A percentile compares a stretch with the other conserved stretches of the same genome.
Evolutionary conservation across 1,140 invertebrate genomes (phyloP).

Genomic region (Drosophila mauritiana): DNA sequence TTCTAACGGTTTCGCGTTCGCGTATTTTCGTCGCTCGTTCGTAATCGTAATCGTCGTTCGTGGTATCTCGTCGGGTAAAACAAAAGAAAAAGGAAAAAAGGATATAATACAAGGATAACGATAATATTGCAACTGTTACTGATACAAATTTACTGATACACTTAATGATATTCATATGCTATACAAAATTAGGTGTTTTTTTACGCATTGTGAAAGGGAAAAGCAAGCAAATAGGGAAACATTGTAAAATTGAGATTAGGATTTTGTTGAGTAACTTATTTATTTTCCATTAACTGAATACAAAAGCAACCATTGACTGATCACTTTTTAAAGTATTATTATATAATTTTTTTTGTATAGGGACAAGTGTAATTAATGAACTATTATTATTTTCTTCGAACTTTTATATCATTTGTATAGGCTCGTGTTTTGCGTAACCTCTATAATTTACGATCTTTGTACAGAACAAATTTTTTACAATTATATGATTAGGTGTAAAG

Average conservation of each 20-base stretch:
- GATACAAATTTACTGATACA: constrained; percentile 74
- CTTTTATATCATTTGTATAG: constrained; percentile 60
- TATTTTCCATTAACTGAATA: constrained; percentile 60
- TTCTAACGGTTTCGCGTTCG: constrained; percentile 84
- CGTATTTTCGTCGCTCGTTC: constrained; percentile 82
- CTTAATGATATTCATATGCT: constrained; percentile 69
- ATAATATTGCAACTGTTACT: constrained; percentile 75
- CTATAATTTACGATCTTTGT: constrained; percentile 57
- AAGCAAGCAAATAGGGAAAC: constrained; percentile 23
- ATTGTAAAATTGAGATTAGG: constrained; percentile 59
- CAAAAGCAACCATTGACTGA: constrained; percentile 75
- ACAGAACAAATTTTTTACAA: constrained; percentile 67
- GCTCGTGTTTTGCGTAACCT: constrained; percentile 37
- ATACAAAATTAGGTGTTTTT: constrained; percentile 60
- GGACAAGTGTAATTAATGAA: constrained; percentile 63
- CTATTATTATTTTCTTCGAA: constrained; percentile 37
- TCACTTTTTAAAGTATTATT: constrained; percentile 80
- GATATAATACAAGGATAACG: constrained; percentile 63
- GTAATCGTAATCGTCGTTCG: constrained; percentile 56
- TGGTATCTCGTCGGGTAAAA: constrained; percentile 63
- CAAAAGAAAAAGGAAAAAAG: constrained; percentile 27
- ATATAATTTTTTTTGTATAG: constrained; percentile 76
- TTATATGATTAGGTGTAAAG: constrained; percentile 75
- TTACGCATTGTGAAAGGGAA: constrained; percentile 24
- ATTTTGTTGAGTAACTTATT: constrained; percentile 63